These are phyloP conservation scores for Babyrousa celebensis DNA, from an alignment of 2,797 vertebrate species.

Conservation along the genomic window DNA sequence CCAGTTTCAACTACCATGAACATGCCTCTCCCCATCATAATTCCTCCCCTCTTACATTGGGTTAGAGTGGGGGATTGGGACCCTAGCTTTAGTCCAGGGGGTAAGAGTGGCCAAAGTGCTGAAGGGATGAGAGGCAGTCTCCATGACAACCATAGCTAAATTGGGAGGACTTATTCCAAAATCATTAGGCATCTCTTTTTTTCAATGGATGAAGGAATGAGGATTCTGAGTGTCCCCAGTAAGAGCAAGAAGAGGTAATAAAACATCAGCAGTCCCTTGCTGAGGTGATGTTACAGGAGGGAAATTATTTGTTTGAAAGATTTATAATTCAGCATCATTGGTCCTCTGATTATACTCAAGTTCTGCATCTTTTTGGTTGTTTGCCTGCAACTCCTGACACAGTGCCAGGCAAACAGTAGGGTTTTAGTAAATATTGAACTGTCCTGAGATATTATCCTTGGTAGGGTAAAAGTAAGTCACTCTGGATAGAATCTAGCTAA, in stretches of 20 bases:
- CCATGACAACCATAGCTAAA: neutral
- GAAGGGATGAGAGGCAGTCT: neutral
- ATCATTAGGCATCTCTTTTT: neutral
- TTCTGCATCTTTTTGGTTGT: neutral
- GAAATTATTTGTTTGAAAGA: neutral
- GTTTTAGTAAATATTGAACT: slow-evolving; percentile 21
- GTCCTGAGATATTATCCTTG: neutral
- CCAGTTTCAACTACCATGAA: neutral
- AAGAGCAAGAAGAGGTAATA: neutral
- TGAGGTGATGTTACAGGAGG: neutral
- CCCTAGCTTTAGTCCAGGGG: too few species aligned
- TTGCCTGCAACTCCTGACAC: neutral
- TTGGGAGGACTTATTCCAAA: neutral
- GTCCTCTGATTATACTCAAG: neutral
- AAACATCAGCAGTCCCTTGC: neutral
- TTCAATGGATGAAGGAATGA: neutral
- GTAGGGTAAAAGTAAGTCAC: neutral
- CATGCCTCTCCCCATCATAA: neutral
- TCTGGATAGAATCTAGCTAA: neutral
- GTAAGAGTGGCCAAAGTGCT: neutral
- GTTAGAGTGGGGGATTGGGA: rapidly evolving
- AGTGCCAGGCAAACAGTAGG: neutral
- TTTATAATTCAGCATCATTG: neutral
- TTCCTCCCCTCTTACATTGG: neutral
- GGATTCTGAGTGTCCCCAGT: neutral